These are phyloP conservation scores for Pocillopora damicornis DNA, from an alignment of 64 coral and sea anemone genomes.

Conservation along the genomic window DNA sequence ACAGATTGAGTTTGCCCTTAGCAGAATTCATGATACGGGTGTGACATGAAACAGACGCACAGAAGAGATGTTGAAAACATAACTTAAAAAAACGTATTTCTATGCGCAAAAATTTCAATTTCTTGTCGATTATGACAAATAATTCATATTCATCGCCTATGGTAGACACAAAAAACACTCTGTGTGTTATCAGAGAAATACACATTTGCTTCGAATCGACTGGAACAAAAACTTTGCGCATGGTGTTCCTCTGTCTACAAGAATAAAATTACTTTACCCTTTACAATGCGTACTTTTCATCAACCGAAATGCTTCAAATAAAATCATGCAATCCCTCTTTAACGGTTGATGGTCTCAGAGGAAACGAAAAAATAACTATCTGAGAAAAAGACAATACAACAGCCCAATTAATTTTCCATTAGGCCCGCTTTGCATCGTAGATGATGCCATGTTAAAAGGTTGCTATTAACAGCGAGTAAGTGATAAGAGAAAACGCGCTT, in stretches of 20 bases:
- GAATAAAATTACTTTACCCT: background rate
- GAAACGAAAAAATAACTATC: conserved; percentile 68
- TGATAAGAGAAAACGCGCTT: conserved; percentile 72
- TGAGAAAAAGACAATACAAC: conserved; percentile 75
- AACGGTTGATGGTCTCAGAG: conserved; percentile 19
- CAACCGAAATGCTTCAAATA: background rate
- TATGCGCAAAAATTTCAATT: background rate
- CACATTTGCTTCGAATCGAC: background rate
- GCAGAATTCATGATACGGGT: background rate
- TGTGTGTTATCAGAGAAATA: background rate
- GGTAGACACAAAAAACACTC: conserved; percentile 41
- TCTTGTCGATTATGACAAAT: conserved; percentile 15
- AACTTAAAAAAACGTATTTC: background rate
- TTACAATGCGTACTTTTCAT: background rate
- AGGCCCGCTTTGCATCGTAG: conserved; percentile 76
- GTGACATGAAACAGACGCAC: background rate
- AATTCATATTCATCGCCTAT: conserved; percentile 53
- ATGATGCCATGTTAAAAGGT: conserved; percentile 99
- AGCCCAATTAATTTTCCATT: conserved; percentile 97
- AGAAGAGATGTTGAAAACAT: background rate
- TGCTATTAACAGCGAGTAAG: conserved; percentile 88
- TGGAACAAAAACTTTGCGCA: background rate
- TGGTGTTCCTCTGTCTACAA: conserved; percentile 16
- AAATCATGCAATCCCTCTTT: conserved; percentile 30
- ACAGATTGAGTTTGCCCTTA: conserved; percentile 10